A percentile compares a stretch with the other conserved stretches of the same genome.
phyloP scores from a whole-genome alignment of 1,140 invertebrate genomes.

The Drosophila varians region DNA sequence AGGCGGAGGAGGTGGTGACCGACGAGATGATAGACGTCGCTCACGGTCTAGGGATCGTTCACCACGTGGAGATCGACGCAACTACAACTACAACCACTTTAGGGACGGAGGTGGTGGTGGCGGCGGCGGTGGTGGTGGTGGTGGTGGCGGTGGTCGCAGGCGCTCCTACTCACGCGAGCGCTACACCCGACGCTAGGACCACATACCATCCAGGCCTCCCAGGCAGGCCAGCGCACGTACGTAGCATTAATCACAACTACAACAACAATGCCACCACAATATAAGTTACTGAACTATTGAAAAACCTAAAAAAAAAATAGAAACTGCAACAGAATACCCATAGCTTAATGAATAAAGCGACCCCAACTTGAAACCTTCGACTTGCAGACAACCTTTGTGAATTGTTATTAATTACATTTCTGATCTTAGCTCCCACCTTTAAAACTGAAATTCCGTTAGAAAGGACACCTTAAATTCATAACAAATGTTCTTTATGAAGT shows the following conservation, averaged over 20 bases:
- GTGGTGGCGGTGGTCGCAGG: constrained; percentile 24
- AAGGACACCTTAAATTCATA: neutral
- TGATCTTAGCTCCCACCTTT: neutral
- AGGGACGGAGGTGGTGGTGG: constrained; percentile 32
- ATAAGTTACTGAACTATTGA: constrained; percentile 32
- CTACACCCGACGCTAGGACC: constrained; percentile 69
- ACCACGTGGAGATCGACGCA: constrained; percentile 51
- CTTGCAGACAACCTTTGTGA: constrained; percentile 1
- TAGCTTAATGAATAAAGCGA: constrained; percentile 28
- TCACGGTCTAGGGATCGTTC: constrained; percentile 71
- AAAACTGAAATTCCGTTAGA: neutral
- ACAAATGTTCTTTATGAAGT: neutral
- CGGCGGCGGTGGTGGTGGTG: constrained; percentile 9
- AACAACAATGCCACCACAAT: constrained; percentile 39
- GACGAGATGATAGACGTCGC: constrained; percentile 56
- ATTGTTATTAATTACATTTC: constrained; percentile 3
- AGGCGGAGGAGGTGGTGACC: constrained; percentile 26
- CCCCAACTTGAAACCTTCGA: neutral
- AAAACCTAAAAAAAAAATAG: constrained; percentile 17
- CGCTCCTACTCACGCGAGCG: constrained; percentile 75
- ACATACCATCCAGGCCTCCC: neutral
- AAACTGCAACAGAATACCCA: constrained; percentile 14
- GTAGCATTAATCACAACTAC: constrained; percentile 67
- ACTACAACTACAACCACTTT: constrained; percentile 59
- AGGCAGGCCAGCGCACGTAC: constrained; percentile 58